Base-by-base conservation (phyloP, 1,140 invertebrate species). In the Muscidifurax raptorellus region DNA sequence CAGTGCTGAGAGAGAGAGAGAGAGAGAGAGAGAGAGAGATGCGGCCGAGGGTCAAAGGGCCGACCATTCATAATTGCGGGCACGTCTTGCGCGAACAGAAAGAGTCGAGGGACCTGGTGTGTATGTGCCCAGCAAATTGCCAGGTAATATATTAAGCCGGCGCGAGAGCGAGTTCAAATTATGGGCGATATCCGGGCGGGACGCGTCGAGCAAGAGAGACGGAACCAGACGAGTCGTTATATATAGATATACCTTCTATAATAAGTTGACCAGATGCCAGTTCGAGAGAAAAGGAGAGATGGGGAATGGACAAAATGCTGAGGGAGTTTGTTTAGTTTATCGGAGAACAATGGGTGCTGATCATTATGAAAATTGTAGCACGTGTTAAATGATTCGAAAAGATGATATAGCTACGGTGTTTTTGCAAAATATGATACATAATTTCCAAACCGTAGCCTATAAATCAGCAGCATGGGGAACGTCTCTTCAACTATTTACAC, bases 131-230 rank as follows among this genome's bases (percentile, higher is more conserved):
- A 90, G 90, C 88, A 91, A 92, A 93, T 92, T 91, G 91, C 89
- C 88, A 89, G 90, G 91, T 93, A 93, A 93, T 93, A 93, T 93
- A 93, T 93, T 92, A 92, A 91, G 90, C 88, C 22, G 52, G 15
- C 52, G 52, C 52, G 44, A 13, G 44, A 59, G 52, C 32, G 72
- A 22, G 72, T 32, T 52, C 86, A 92, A 93, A 93, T 93, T 93
- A 92, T 92, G 91, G 91, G 90, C 91, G 91, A 93, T 92, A 92
- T 92, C 89, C 91, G 88, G 87, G 83, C 91, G 88, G 88, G 91
- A 92, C 91, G 91, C 90, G 88, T 91, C 7, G 90, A 91, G 52
- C 91, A 27, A 69, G 52, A 18, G 18, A 59, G 47, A 59, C 18
- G 52, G 15, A 22, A 18, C 52, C 52, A 18, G 18, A 6, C 3